phyloP scores from a whole-genome alignment of 2,113 vertebrate genomes.

The Calidris pygmaea region DNA sequence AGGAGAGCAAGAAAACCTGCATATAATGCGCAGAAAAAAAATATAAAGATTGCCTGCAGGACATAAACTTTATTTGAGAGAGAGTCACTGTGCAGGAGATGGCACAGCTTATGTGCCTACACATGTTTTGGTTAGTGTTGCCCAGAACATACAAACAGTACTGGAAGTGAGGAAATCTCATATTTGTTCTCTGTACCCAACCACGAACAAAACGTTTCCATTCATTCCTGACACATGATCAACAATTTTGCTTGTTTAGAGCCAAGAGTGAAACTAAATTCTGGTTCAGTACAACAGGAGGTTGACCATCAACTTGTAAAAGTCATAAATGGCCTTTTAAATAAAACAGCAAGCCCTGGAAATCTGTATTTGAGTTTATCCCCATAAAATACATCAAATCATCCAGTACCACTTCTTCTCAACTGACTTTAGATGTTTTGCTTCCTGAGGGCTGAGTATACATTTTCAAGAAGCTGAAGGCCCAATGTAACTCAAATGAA shows the following conservation, averaged over 20 bases:
- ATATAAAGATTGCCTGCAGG: not conserved
- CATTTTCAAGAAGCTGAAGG: not conserved
- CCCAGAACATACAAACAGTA: not conserved
- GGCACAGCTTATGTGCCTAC: not conserved
- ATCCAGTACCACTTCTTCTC: not conserved
- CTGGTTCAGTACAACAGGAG: not conserved
- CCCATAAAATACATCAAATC: not conserved
- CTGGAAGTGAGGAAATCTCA: not conserved
- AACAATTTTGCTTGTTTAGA: not conserved
- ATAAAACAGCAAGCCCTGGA: not conserved
- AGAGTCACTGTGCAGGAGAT: not conserved
- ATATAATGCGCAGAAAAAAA: rapidly evolving
- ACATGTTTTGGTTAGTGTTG: not conserved
- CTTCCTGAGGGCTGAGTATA: not conserved
- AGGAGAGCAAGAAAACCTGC: not conserved
- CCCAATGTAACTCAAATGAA: not conserved
- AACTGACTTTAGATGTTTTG: not conserved
- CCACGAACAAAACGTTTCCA: not conserved
- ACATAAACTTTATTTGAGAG: not conserved
- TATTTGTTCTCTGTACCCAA: slow-evolving; percentile 3
- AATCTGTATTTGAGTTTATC: not conserved
- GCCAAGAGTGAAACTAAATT: not conserved
- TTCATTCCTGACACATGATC: not conserved
- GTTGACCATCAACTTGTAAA: not conserved
- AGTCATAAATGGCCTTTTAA: not conserved